phyloP scores from a whole-genome alignment of 2,888 invertebrate genomes.

The Ypsolopha scabrella region DNA sequence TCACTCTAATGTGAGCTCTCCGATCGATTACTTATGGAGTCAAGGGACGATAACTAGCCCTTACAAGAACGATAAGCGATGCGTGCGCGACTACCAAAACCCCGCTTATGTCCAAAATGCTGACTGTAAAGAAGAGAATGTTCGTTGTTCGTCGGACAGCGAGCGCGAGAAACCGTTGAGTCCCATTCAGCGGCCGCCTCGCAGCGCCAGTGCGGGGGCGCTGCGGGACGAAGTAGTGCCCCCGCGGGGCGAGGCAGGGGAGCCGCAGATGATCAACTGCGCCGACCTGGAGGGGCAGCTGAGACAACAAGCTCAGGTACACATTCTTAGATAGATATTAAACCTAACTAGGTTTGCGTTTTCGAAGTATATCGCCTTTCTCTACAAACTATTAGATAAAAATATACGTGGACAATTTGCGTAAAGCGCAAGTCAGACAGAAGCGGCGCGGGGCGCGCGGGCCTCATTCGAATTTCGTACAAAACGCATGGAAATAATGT shows the following conservation, averaged over 20 bases:
- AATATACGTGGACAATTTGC: no score
- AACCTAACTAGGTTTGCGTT: no score
- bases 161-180: conserved; percentile 9
- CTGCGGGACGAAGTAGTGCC: background rate
- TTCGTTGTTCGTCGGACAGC: conserved; percentile 14
- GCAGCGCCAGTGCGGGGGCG: conserved; percentile 7
- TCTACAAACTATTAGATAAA: no score
- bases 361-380: no score
- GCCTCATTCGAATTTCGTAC: no score
- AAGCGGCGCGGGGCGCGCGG: no score
- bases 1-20: conserved; percentile 35
- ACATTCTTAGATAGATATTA: no score
- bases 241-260: background rate
- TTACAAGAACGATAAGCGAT: conserved; percentile 17
- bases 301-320: conserved; percentile 6
- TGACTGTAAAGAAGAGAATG: conserved; percentile 19
- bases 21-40: conserved; percentile 54
- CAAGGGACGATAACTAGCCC: conserved; percentile 42
- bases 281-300: conserved; percentile 15
- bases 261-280: conserved; percentile 13
- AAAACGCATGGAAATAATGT: no score
- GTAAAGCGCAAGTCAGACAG: no score
- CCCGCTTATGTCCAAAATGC: conserved; percentile 10
- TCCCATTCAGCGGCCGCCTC: conserved; percentile 8
- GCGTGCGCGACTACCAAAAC: conserved; percentile 31